These are phyloP conservation scores for Harpalus rubripes DNA, from an alignment of 2,888 invertebrate species.

Conservation along the genomic window DNA sequence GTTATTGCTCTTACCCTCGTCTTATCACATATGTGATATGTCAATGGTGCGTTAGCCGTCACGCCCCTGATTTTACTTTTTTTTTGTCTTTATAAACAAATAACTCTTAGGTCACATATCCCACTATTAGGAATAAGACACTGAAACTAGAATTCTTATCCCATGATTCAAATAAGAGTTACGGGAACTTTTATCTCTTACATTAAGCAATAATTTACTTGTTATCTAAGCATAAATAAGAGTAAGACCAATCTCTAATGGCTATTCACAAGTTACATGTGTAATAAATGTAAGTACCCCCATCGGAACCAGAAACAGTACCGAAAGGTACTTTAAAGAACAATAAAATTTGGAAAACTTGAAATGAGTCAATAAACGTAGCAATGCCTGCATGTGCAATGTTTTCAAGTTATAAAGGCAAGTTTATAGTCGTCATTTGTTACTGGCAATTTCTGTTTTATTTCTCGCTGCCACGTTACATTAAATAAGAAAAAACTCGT, in stretches of 20 bases:
- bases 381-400: conserved; percentile 46
- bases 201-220: not conserved
- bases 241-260: not conserved
- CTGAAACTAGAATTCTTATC: too few species aligned
- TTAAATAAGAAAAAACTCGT: conserved; percentile 51
- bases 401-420: conserved; percentile 46
- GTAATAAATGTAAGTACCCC: not conserved
- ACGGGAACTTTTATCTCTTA: too few species aligned
- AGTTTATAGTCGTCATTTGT: conserved; percentile 46
- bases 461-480: conserved; percentile 42
- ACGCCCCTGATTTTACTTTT: too few species aligned
- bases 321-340: conserved; percentile 32
- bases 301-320: conserved; percentile 1
- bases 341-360: conserved; percentile 46
- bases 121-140: too few species aligned
- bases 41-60: too few species aligned
- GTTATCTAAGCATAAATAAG: not conserved
- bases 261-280: not conserved
- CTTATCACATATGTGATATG: too few species aligned
- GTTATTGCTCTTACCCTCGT: too few species aligned
- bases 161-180: too few species aligned
- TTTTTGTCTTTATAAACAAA: too few species aligned
- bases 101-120: too few species aligned
- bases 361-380: conserved; percentile 36
- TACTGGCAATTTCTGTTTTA: conserved; percentile 49